Evolutionary conservation across 2,888 invertebrate species (phyloP).

Genomic region (Caenorhabditis macrosperma): DNA sequence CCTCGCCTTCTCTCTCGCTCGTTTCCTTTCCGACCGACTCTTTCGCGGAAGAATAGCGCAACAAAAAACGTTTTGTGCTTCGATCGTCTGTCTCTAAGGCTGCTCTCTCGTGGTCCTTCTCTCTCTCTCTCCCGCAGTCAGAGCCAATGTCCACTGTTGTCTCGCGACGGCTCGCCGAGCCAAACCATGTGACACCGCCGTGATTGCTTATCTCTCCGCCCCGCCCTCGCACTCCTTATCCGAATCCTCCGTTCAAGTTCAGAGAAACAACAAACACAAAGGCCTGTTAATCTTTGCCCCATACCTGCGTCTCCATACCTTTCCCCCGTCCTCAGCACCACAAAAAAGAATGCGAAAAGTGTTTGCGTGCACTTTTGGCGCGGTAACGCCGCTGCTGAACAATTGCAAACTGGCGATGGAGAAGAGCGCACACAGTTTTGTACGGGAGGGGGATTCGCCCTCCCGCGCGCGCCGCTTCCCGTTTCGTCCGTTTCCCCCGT

Average conservation of each 20-base stretch:
- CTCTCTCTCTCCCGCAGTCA: not conserved
- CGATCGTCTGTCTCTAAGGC: slow-evolving; percentile 36
- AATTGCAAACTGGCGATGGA: slow-evolving; percentile 35
- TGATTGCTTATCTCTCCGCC: slow-evolving; percentile 37
- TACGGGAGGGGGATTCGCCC: not conserved
- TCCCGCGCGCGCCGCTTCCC: slow-evolving; percentile 1
- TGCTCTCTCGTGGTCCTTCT: slow-evolving; percentile 18
- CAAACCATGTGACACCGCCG: slow-evolving; percentile 18
- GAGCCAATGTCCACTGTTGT: slow-evolving; percentile 39
- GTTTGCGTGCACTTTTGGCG: slow-evolving; percentile 54
- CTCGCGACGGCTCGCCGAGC: slow-evolving; percentile 3
- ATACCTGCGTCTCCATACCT: slow-evolving; percentile 34
- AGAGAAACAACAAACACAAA: slow-evolving; percentile 47
- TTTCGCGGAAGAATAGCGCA: slow-evolving; percentile 49
- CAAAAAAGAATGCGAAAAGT: slow-evolving; percentile 46
- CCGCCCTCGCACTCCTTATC: not conserved
- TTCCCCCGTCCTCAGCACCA: slow-evolving; percentile 18
- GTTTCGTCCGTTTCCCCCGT: slow-evolving; percentile 1
- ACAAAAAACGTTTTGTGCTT: slow-evolving; percentile 53
- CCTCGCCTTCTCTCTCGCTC: slow-evolving; percentile 27
- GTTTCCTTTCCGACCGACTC: slow-evolving; percentile 45
- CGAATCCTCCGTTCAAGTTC: slow-evolving; percentile 41
- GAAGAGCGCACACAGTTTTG: slow-evolving; percentile 3
- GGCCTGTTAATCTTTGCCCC: slow-evolving; percentile 46
- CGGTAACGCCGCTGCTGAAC: slow-evolving; percentile 36